phyloP scores from a whole-genome alignment of 2,113 vertebrate species.

The Alligator mississippiensis region DNA sequence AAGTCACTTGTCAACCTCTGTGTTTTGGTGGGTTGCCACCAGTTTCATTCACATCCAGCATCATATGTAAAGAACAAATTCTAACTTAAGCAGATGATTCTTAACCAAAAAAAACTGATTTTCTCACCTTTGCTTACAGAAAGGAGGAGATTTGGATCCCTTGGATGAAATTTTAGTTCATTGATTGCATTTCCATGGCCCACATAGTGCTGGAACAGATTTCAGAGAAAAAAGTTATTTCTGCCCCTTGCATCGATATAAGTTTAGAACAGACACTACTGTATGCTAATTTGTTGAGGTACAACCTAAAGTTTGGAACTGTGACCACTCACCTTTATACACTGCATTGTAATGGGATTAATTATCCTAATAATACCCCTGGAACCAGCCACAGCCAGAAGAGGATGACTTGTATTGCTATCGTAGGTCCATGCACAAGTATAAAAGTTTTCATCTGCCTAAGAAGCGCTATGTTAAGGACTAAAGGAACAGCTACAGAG shows the following conservation, averaged over 20 bases:
- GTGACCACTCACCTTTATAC: slow-evolving; percentile 90
- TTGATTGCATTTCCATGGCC: slow-evolving; percentile 99
- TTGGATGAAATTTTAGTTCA: slow-evolving; percentile 97
- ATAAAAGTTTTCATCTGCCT: slow-evolving; percentile 99
- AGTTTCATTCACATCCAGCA: neutral
- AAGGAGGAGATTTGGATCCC: slow-evolving; percentile 96
- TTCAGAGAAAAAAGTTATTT: slow-evolving; percentile 61
- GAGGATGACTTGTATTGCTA: slow-evolving; percentile 96
- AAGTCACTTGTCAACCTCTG: neutral
- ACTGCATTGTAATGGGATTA: slow-evolving; percentile 99
- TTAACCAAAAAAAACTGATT: slow-evolving; percentile 5
- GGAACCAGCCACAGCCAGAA: slow-evolving; percentile 96
- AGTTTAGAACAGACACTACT: neutral
- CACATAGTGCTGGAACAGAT: slow-evolving; percentile 93
- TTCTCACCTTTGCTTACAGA: slow-evolving; percentile 98
- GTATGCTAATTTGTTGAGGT: neutral
- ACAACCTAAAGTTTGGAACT: neutral
- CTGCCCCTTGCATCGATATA: neutral
- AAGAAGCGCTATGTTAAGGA: slow-evolving; percentile 75
- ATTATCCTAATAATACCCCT: slow-evolving; percentile 98
- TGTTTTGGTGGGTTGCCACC: neutral
- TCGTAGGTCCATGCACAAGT: slow-evolving; percentile 99
- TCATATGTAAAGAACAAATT: neutral
- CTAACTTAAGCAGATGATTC: neutral
- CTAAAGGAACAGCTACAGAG: neutral